Percentiles rank a stretch among this genome's conserved stretches.
Evolutionary conservation across 1,140 invertebrate species (phyloP).

Genomic region (Drosophila sproati): DNA sequence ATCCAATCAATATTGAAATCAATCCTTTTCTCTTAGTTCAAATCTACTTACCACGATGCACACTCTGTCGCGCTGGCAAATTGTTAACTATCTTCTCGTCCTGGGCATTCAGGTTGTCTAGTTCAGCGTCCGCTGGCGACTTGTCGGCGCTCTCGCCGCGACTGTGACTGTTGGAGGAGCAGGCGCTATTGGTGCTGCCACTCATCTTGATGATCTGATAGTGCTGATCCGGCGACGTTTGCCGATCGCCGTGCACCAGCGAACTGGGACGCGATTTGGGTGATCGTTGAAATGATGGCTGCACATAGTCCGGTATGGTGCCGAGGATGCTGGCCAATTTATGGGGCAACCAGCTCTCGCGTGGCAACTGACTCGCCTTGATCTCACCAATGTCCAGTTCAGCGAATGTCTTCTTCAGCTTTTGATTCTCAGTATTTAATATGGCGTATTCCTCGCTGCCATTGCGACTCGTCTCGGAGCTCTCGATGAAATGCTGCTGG

Average conservation of each 20-base stretch:
- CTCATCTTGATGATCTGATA: constrained; percentile 74
- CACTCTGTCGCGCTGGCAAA: constrained; percentile 67
- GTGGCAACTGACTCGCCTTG: constrained; percentile 58
- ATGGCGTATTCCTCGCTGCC: constrained; percentile 70
- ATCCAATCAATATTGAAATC: neutral
- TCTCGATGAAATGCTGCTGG: constrained; percentile 74
- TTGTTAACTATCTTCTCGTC: constrained; percentile 78
- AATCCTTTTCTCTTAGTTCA: neutral
- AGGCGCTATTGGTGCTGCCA: constrained; percentile 70
- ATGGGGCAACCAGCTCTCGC: constrained; percentile 80
- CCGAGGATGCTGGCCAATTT: constrained; percentile 71
- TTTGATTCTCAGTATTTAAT: constrained; percentile 85
- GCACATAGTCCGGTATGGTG: constrained; percentile 77
- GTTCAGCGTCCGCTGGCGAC: constrained; percentile 74
- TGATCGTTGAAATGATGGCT: constrained; percentile 88
- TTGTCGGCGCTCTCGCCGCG: constrained; percentile 72
- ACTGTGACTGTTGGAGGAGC: constrained; percentile 67
- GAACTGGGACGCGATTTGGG: constrained; percentile 87
- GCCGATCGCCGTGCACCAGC: constrained; percentile 74
- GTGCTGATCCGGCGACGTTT: constrained; percentile 64
- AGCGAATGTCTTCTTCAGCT: constrained; percentile 92
- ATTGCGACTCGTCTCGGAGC: constrained; percentile 31
- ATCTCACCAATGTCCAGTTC: constrained; percentile 89
- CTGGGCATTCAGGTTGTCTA: constrained; percentile 76
- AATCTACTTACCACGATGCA: constrained; percentile 54